Percentiles rank a stretch among this genome's conserved stretches.
phyloP scores from a whole-genome alignment of 2,113 vertebrate species.

The Zosterops hypoxanthus region DNA sequence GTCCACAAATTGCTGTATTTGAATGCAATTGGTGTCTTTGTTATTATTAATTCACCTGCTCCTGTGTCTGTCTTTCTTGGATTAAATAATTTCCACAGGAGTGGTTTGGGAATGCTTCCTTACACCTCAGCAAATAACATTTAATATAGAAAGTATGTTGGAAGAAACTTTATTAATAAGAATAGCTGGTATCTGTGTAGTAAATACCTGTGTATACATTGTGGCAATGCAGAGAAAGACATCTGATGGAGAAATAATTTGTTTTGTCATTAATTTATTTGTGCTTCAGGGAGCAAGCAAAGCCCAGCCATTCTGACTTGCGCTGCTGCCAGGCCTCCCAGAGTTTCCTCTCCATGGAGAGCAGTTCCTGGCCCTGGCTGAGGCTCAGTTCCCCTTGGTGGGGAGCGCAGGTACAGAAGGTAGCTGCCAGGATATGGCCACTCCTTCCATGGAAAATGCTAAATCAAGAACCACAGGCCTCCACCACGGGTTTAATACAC shows the following conservation, averaged over 20 bases:
- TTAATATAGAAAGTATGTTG: not conserved
- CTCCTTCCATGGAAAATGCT: not conserved
- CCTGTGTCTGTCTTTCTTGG: not conserved
- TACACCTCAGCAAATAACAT: not conserved
- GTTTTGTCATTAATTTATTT: not conserved
- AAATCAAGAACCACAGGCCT: not conserved
- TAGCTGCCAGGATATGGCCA: not conserved
- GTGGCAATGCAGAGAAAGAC: not conserved
- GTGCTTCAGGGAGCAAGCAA: not conserved
- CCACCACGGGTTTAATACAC: accelerated
- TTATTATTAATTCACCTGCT: not conserved
- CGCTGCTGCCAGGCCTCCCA: not conserved
- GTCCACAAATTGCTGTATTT: not conserved
- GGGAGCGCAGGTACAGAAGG: accelerated
- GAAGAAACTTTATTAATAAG: not conserved
- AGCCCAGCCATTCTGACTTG: not conserved
- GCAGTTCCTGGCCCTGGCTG: not conserved
- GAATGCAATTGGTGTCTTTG: not conserved
- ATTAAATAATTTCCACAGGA: not conserved
- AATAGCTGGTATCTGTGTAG: not conserved
- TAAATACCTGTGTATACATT: not conserved
- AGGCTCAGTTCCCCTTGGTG: not conserved
- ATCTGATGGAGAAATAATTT: not conserved
- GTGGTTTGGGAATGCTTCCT: not conserved
- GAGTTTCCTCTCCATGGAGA: not conserved